Evolutionary conservation across 2,888 invertebrate species (phyloP), one percentile per base, ranked within the genome.

Genomic region (Clepsis dumicolana): DNA sequence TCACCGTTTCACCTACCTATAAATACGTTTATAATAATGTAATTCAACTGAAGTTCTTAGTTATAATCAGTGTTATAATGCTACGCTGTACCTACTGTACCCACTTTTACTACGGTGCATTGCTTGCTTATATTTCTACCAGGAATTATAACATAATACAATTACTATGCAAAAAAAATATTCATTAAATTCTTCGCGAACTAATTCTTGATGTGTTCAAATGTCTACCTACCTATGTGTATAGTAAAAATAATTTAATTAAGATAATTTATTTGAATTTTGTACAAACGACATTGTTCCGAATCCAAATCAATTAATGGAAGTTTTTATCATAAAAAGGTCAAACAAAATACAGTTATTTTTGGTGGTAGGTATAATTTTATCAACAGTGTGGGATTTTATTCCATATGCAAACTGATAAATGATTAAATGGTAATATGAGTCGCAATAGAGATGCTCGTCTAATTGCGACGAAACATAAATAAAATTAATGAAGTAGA

Each of bases 401-500:
- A 41, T n/a, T 16, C n/a, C 16, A n/a, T 8, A 8, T 29, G 29
- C 14, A 38, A 38, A 48, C 48, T 63, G 53, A 63, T 54, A 54
- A 62, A 62, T 25, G 16, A 50, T 3, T 12, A 48, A n/a, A 21
- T 48, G 21, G 48, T 10, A 21, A 21, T n/a, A n/a, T 48, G 48
- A 48, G 12, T 21, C 48, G 48, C 48, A 48, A 52, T 52, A 16
- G 41, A 14, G 41, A 32, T 60, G 64, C 35, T 65, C 18, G 12
- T 32, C 59, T 59, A 53, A 65, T 65, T 44, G 29, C 14, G 41
- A 41, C 59, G 29, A 18, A 32, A 54, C 27, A 53, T 25, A 29
- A 25, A 60, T 53, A 53, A 60, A 64, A 65, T 60, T 60, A 32
- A 65, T 65, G 41, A 32, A 29, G 4, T 60, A 53, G 65, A 65